A percentile compares a stretch with the other conserved stretches of the same genome.
Conservation (phyloP, 2,797 vertebrate species). For the Paramormyrops hopkinsi region DNA sequence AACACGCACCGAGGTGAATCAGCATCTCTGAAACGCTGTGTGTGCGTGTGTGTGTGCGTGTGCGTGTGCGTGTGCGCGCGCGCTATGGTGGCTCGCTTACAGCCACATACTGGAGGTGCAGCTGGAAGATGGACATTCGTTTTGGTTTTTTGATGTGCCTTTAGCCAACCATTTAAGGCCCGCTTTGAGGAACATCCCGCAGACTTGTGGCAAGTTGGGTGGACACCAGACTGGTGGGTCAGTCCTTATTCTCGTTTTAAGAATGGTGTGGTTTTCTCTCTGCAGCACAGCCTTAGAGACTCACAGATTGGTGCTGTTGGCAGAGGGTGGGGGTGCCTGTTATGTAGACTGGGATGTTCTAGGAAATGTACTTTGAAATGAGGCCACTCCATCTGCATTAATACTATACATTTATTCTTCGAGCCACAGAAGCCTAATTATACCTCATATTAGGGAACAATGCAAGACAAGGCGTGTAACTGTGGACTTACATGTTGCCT, state of each 20-base stretch:
- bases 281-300: background rate
- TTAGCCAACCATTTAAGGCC: background rate
- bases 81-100: background rate
- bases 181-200: background rate
- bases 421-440: slow-evolving; percentile 10
- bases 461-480: slow-evolving; percentile 29
- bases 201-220: background rate
- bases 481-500: slow-evolving; percentile 17
- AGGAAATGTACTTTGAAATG: slow-evolving; percentile 10
- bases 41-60: background rate
- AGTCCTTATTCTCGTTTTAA: background rate
- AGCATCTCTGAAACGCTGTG: background rate
- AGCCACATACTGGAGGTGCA: background rate
- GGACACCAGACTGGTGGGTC: background rate
- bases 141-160: background rate
- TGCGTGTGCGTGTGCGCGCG: background rate
- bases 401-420: slow-evolving; percentile 11
- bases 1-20: background rate
- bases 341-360: slow-evolving; percentile 9
- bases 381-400: background rate
- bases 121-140: background rate
- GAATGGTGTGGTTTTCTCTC: background rate
- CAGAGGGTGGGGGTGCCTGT: slow-evolving; percentile 6
- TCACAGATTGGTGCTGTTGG: slow-evolving; percentile 4
- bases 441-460: background rate